Evolutionary conservation across 2,797 vertebrate genomes (phyloP).

Genomic region (Pangasius djambal): DNA sequence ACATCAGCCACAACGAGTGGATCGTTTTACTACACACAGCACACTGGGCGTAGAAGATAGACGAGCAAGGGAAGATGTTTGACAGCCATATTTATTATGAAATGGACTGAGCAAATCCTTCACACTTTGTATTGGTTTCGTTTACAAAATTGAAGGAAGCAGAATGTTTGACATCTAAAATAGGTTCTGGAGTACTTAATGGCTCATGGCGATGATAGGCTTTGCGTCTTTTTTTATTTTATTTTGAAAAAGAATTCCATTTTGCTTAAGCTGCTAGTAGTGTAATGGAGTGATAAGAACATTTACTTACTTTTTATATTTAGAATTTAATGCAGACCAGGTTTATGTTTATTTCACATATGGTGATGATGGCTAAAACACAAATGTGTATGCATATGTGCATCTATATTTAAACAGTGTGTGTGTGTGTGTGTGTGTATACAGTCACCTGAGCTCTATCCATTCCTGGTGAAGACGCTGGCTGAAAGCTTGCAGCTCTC

Average conservation of each 20-base stretch:
- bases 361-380: no score
- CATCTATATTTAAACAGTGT: neutral
- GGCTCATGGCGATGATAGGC: no score
- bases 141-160: neutral
- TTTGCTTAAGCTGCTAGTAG: neutral
- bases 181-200: no score
- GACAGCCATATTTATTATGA: neutral
- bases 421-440: conserved; percentile 24
- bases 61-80: neutral
- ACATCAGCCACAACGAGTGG: neutral
- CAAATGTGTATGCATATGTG: no score
- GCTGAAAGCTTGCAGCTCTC: conserved; percentile 67
- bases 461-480: conserved; percentile 80
- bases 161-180: neutral
- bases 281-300: neutral
- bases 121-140: neutral
- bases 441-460: conserved; percentile 78
- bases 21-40: neutral
- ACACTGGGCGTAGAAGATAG: neutral
- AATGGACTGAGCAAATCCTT: neutral
- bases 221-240: neutral
- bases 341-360: no score
- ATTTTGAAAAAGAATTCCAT: neutral
- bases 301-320: neutral
- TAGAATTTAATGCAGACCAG: neutral